Percentiles rank a stretch among this genome's conserved stretches.
These are phyloP conservation scores for Drosophila tsacasi DNA, from an alignment of 1,140 invertebrate species.

Conservation along the genomic window DNA sequence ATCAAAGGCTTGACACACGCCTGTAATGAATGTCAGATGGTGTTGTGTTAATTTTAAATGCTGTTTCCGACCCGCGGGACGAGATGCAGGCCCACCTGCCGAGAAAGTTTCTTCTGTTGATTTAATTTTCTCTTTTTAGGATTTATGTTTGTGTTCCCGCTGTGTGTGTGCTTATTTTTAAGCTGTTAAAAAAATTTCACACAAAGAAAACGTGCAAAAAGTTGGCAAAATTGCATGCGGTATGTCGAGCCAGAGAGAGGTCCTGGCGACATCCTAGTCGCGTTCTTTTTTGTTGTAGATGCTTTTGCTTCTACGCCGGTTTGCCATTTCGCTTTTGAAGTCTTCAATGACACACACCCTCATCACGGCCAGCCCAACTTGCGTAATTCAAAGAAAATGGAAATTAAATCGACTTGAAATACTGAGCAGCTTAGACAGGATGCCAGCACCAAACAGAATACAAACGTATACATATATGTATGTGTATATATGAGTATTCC, in stretches of 20 bases:
- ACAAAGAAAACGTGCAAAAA: slow-evolving; percentile 70
- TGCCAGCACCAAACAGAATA: background rate
- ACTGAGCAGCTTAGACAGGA: slow-evolving; percentile 44
- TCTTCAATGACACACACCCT: slow-evolving; percentile 41
- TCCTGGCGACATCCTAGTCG: slow-evolving; percentile 18
- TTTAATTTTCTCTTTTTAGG: slow-evolving; percentile 56
- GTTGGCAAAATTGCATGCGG: slow-evolving; percentile 71
- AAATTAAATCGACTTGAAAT: slow-evolving; percentile 80
- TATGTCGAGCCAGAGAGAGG: slow-evolving; percentile 17
- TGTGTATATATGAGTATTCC: background rate
- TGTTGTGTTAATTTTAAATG: slow-evolving; percentile 72
- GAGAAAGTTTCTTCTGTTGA: slow-evolving; percentile 48
- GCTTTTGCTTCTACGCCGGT: slow-evolving; percentile 60
- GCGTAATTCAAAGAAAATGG: slow-evolving; percentile 66
- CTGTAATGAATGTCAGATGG: slow-evolving; percentile 60
- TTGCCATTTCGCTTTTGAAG: slow-evolving; percentile 75
- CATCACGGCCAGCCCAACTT: slow-evolving; percentile 30
- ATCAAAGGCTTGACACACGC: slow-evolving; percentile 66
- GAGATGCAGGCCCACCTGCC: slow-evolving; percentile 44
- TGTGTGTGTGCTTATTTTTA: slow-evolving; percentile 27
- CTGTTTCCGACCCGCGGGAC: slow-evolving; percentile 23
- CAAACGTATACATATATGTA: background rate
- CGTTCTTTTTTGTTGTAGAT: slow-evolving; percentile 32
- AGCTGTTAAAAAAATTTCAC: slow-evolving; percentile 56
- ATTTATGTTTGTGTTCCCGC: slow-evolving; percentile 47